Evolutionary conservation across 1,140 invertebrate species (phyloP), one percentile per base, ranked within the genome.

Genomic region (Pemphigus obesinymphae): DNA sequence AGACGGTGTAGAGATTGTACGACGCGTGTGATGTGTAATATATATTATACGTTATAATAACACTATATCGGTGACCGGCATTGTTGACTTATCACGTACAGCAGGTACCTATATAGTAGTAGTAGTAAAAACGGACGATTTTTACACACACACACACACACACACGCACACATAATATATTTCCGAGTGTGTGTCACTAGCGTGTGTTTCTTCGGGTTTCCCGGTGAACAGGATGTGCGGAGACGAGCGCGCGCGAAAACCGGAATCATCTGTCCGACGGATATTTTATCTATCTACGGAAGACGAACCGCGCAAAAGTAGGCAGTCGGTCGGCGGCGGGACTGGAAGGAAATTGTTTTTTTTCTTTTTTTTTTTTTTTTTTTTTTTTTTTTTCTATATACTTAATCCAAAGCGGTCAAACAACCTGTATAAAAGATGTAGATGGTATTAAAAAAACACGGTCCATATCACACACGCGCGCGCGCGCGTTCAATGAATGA

Each of bases 141-240:
- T 40, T n/a, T n/a, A 58, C 50, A 76, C 50, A 53, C 13, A n/a
- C n/a, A n/a, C n/a, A n/a, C n/a, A n/a, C n/a, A n/a, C n/a, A n/a
- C n/a, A n/a, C n/a, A n/a, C n/a, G n/a, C n/a, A n/a, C n/a, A n/a
- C n/a, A n/a, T n/a, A n/a, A 61, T 45, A 45, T 43, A 70, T 70
- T 13, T 37, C n/a, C 55, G 40, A 63, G 76, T 80, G 55, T 80
- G 76, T 80, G 76, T 80, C 76, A 80, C 76, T 63, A 61, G 76
- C n/a, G n/a, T 80, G 73, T 55, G 31, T 37, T 43, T 43, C 76
- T 26, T 26, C 29, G 20, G 34, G 55, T 80, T 58, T 61, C 23
- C 55, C 34, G 76, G 55, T 7, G 53, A 80, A 80, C 76, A 80
- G 76, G 76, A 80, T 80, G 55, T 73, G 43, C 26, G 23, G 76